Base-by-base conservation (phyloP, 2,888 invertebrate species). In the Camptogramma bilineatum region DNA sequence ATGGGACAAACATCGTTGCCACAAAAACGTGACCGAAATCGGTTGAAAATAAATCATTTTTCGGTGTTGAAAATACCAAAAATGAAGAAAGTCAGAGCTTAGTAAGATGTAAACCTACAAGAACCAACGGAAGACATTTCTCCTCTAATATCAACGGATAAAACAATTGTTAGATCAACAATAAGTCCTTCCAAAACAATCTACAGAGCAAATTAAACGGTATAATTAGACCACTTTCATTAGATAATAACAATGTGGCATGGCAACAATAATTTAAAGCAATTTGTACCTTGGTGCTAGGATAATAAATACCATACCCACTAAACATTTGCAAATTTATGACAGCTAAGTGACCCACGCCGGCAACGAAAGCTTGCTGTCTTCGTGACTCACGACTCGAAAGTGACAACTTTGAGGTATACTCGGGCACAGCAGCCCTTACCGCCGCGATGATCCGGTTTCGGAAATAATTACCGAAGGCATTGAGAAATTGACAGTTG, bases 371-470 rank as follows among this genome's bases (percentile, higher is more conserved):
- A 85, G 84, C 84, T 76, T 77, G 72, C 73, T 76, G 81, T 76
- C 80, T 81, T 87, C 87, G 87, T 86, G 88, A 87, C 75, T 86
- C 87, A 86, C 87, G 83, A 85, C 81, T 85, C 69, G 86, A 87
- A 87, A 88, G 88, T 87, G 87, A 87, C 87, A 87, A 84, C 82
- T 80, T 34, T 62, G 79, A 73, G 70, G 86, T 85, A 86, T 78
- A 78, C 74, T 73, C 77, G 68, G 61, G 59, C 68, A 79, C 75
- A 78, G 72, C 76, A 79, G 75, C 79, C 74, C 64, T 72, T 72
- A 13, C n/a, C n/a, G n/a, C 42, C 51, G 47, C 71, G 71, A 68
- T 72, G 73, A 79, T 81, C 77, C 78, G 78, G 75, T 69, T 77
- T 70, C 62, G 71, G 64, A 73, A 65, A 68, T 66, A 56, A 52